Base-by-base conservation (phyloP, 2,113 vertebrate genomes). In the Lepus americanus region DNA sequence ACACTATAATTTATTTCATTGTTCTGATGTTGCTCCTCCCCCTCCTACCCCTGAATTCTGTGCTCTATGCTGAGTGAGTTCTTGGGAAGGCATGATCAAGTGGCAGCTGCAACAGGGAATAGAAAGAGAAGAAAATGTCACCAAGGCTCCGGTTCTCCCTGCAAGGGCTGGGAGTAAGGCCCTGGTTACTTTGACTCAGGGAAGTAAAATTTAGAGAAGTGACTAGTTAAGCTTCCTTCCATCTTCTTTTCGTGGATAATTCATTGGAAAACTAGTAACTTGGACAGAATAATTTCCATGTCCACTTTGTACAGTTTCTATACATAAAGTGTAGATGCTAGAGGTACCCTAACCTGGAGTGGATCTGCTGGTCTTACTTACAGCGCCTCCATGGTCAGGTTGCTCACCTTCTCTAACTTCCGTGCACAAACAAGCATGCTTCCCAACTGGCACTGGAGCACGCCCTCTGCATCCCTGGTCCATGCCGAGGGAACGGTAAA, bases 1-100 rank as follows among this genome's bases (percentile, higher is more conserved):
- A 96, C 94, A 89, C 53, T 76, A 3, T 93, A 92, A 97, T 97
- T 95, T 95, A 95, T 95, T 93, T 96, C 74, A 67, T 39, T 95
- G 79, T 94, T 94, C 94, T 92, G 33, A 91, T 44, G n/a, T 73
- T 1, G 2, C 19, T 61, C 49, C 25, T 69, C 7, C 9, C 64
- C n/a, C 7, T 6, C 20, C 55, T 59, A 19, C 55, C 64, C 14
- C 33, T 85, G 81, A 89, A 91, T 89, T 94, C 76, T 25, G 16
- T 23, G 6, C n/a, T 92, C 55, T n/a, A 44, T 0, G 0, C 39
- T 29, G 64, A 90, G 27, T 16, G 39, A 61, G 36, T 27, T 33
- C 11, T 27, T 2, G n/a, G 27, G n/a, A 83, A 95, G 66, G 22
- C 36, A 44, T 20, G 9, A 39, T 6, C 8, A 51, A 72, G 39